These are phyloP conservation scores for Eurypyga helias DNA, from an alignment of 2,113 vertebrate genomes.

Conservation along the genomic window DNA sequence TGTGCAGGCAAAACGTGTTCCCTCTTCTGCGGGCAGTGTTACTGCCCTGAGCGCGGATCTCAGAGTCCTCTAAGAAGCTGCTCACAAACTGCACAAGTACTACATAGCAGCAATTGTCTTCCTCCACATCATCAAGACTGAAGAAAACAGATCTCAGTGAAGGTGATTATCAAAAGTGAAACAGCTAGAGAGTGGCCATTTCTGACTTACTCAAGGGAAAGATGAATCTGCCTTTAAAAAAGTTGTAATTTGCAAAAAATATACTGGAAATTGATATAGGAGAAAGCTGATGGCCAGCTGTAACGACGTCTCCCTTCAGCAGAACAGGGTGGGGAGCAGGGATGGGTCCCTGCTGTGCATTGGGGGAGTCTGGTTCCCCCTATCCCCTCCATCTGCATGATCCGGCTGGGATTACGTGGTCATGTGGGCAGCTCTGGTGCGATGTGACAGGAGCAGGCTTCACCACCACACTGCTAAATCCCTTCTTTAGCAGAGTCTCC, in stretches of 20 bases:
- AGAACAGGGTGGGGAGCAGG: not conserved
- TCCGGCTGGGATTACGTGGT: not conserved
- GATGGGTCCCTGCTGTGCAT: no score
- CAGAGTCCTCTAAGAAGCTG: not conserved
- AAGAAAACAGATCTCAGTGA: not conserved
- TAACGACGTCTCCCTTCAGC: not conserved
- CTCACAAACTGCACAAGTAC: not conserved
- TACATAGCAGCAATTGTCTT: not conserved
- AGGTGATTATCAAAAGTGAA: not conserved
- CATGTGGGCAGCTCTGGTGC: accelerated
- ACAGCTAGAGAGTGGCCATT: not conserved
- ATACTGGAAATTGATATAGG: not conserved
- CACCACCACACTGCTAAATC: not conserved
- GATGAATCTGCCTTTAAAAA: not conserved
- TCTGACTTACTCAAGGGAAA: not conserved
- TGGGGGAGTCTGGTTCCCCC: not conserved
- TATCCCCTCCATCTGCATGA: not conserved
- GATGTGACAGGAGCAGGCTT: not conserved
- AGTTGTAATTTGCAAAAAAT: not conserved
- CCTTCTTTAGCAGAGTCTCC: not conserved
- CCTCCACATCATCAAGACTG: accelerated
- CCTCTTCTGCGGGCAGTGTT: not conserved
- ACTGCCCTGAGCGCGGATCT: not conserved
- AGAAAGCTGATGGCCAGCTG: not conserved
- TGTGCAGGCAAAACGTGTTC: not conserved